Base-by-base conservation (phyloP, 2,888 invertebrate genomes). In the Macrophya annulata region DNA sequence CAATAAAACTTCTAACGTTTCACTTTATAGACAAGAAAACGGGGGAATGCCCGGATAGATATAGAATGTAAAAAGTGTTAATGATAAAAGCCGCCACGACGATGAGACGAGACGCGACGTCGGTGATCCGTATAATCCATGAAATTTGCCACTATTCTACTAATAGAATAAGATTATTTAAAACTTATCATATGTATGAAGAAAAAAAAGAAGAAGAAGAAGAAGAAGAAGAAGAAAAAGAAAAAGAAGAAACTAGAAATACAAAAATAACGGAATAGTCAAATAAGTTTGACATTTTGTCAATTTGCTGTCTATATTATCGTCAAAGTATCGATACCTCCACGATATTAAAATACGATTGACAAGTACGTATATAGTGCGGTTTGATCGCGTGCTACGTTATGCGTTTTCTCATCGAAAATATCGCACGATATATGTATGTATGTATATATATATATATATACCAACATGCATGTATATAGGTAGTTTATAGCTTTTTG, bases 321-420 rank as follows among this genome's bases (percentile, higher is more conserved):
- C 17, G 17, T 51, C 15, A 51, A 51, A 17, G 17, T 17, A 51
- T 31, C 31, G 51, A 51, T 31, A 51, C 17, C 51, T 5, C 17
- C 17, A 17, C 17, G 51, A 51, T 51, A 51, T 51, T 51, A n/a
- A 55, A n/a, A n/a, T 0, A n/a, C n/a, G 55, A 43, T 8, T 21
- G 72, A 43, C 43, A n/a, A 43, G n/a, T 37, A 21, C 12, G 10
- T 68, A 74, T 31, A 17, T 51, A 40, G 9, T 40, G 51, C 55
- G 40, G 51, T 31, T 79, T n/a, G 77, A 79, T 79, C 79, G 79
- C 79, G 79, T 79, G 79, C 55, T 55, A 25, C 31, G 37, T 59
- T 17, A 8, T 37, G 55, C 9, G 5, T 55, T 25, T 21, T n/a
- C 17, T 31, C 25, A 5, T 12, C n/a, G 62, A 3, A 62, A 62